Evolutionary conservation across 2,888 invertebrate genomes (phyloP).

Genomic region (Clepsis dumicolana): DNA sequence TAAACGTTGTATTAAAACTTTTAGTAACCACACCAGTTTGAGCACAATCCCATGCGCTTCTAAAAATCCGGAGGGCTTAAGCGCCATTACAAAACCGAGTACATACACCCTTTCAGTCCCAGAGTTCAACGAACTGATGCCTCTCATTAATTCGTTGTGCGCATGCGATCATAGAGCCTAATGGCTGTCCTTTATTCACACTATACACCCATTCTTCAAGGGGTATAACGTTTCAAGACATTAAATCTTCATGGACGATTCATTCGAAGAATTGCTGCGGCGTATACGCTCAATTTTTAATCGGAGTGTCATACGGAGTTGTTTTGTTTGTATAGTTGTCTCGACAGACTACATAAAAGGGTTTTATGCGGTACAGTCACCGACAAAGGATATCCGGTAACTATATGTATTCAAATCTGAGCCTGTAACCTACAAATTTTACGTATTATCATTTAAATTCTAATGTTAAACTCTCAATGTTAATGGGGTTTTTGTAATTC

Average conservation of each 20-base stretch:
- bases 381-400: too few species aligned
- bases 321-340: slow-evolving; percentile 7
- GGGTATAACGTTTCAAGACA: slow-evolving; percentile 69
- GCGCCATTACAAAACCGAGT: not conserved
- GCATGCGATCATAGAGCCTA: slow-evolving; percentile 60
- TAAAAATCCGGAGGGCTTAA: not conserved
- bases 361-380: too few species aligned
- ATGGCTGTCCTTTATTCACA: slow-evolving; percentile 71
- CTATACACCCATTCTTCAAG: slow-evolving; percentile 62
- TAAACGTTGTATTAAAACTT: not conserved
- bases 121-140: slow-evolving; percentile 38
- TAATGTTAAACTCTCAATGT: too few species aligned
- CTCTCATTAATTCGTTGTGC: slow-evolving; percentile 46
- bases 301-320: slow-evolving; percentile 25
- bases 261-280: slow-evolving; percentile 70
- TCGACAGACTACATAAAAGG: too few species aligned
- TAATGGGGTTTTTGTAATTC: too few species aligned
- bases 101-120: slow-evolving; percentile 8
- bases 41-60: not conserved
- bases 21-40: not conserved
- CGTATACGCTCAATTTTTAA: slow-evolving; percentile 34
- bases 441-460: too few species aligned
- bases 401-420: too few species aligned
- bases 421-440: too few species aligned
- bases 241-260: slow-evolving; percentile 74